Conservation (phyloP, 2,797 vertebrate species). For the Rhinoraja longicauda region DNA sequence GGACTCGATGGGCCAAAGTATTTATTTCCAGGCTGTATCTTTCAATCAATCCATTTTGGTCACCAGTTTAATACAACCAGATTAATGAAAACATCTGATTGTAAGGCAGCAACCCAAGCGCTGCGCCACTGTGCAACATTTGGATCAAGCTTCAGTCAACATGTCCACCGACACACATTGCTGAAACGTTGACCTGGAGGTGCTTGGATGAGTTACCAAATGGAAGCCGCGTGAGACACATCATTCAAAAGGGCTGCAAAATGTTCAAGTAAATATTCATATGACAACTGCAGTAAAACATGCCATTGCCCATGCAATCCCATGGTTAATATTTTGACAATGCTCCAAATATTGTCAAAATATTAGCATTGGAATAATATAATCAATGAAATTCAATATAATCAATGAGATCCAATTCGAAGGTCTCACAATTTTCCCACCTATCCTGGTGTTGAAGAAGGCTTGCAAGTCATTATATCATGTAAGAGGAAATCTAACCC, state of each 20-base stretch:
- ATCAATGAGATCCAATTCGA: too few species aligned
- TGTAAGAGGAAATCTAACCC: background rate
- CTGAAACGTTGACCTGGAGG: too few species aligned
- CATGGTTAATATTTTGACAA: too few species aligned
- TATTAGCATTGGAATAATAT: background rate
- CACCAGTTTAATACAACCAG: too few species aligned
- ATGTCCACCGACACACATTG: background rate
- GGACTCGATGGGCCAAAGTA: too few species aligned
- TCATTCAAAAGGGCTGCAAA: background rate
- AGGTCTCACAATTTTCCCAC: background rate
- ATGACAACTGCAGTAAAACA: background rate
- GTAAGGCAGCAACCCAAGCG: too few species aligned
- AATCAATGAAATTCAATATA: background rate
- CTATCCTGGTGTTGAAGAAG: background rate
- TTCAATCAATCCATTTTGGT: too few species aligned
- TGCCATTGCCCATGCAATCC: background rate
- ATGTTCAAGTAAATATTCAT: background rate
- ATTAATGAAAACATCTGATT: too few species aligned
- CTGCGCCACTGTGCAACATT: background rate
- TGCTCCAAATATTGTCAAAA: background rate
- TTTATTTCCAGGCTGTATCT: too few species aligned
- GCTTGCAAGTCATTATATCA: background rate
- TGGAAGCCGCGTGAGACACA: background rate
- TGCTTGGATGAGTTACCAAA: background rate
- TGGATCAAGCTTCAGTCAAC: background rate